Conservation (phyloP, 2,113 vertebrate species). For the Plestiodon gilberti region DNA sequence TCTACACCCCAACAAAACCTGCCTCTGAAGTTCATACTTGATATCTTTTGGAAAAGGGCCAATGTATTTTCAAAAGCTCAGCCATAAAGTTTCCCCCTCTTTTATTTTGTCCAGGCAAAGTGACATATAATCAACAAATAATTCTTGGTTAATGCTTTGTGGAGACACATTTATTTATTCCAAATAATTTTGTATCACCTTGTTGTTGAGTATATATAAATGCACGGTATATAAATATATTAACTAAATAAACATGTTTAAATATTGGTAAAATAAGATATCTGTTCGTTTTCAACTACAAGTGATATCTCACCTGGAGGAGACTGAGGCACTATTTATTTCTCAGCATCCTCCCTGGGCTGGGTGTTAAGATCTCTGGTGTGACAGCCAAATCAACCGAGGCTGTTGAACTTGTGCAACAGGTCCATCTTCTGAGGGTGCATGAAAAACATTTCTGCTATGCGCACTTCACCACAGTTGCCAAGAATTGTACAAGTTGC, state of each 20-base stretch:
- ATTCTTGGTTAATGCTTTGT: constrained; percentile 36
- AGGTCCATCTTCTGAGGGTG: constrained; percentile 14
- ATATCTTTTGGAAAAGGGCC: constrained; percentile 72
- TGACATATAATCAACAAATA: constrained; percentile 64
- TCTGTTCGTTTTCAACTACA: constrained; percentile 37
- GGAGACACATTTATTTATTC: too few species aligned
- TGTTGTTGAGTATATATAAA: too few species aligned
- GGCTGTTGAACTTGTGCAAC: constrained; percentile 34
- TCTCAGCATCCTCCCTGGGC: constrained; percentile 14
- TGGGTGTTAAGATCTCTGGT: neutral
- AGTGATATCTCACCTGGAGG: neutral
- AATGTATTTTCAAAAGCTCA: constrained; percentile 59
- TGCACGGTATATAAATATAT: too few species aligned
- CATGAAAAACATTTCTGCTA: constrained; percentile 28
- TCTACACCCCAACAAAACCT: constrained; percentile 73
- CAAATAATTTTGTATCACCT: too few species aligned
- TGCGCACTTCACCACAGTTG: constrained; percentile 35
- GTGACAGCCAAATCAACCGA: constrained; percentile 12
- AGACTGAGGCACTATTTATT: neutral
- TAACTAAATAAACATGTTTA: constrained; percentile 27
- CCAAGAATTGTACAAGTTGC: constrained; percentile 45
- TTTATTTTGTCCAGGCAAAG: constrained; percentile 63
- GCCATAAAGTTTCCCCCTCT: constrained; percentile 59
- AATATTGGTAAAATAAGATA: constrained; percentile 19
- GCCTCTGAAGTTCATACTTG: constrained; percentile 74